Percentiles rank a stretch among this genome's conserved stretches.
These are phyloP conservation scores for Limanda limanda DNA, from an alignment of 2,113 vertebrate species.

Conservation along the genomic window DNA sequence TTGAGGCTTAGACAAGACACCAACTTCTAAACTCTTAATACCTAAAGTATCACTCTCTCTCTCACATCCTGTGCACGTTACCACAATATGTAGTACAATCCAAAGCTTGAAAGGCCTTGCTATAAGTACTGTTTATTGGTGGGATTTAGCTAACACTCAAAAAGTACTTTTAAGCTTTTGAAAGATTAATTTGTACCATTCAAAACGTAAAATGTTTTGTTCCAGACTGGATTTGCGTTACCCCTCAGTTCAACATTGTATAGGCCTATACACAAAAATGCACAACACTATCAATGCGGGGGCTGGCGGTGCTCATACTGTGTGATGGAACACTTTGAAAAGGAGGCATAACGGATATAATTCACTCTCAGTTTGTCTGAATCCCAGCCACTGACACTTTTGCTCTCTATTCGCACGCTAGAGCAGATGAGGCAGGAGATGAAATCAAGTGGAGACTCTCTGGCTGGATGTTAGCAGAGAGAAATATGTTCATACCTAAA, in stretches of 20 bases:
- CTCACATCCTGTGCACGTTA: background rate
- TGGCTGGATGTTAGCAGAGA: background rate
- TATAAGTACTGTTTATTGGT: background rate
- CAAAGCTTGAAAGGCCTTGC: background rate
- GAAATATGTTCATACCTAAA: conserved; percentile 18
- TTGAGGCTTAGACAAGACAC: no score
- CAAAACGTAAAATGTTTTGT: no score
- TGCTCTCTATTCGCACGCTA: background rate
- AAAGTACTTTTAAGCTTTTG: no score
- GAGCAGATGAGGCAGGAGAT: conserved; percentile 8
- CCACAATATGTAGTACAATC: background rate
- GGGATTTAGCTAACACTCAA: background rate
- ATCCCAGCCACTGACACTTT: no score
- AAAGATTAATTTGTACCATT: background rate
- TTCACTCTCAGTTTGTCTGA: no score
- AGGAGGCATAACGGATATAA: no score
- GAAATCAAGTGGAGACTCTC: background rate
- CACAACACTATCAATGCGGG: background rate
- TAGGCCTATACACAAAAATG: background rate
- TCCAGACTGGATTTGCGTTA: no score
- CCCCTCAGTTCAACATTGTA: background rate
- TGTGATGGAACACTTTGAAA: background rate
- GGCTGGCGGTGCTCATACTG: background rate
- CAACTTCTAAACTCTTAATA: background rate
- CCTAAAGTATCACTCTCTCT: background rate